Evolutionary conservation across 1,140 invertebrate species (phyloP).

Genomic region (Zaprionus inermis): DNA sequence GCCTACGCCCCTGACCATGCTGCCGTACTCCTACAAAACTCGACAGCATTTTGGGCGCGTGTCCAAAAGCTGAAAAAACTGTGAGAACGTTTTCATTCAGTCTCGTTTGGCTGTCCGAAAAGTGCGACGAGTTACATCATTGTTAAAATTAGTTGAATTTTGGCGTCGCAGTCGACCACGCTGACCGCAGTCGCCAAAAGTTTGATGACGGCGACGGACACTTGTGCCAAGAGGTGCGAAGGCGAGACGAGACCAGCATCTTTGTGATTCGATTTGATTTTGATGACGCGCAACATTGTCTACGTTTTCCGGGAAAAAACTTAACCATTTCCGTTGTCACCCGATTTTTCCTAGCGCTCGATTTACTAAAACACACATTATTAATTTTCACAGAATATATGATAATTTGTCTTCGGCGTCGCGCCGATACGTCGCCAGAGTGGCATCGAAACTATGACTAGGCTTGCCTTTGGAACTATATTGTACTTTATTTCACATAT

Average conservation of each 20-base stretch:
- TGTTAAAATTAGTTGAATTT: conserved; percentile 80
- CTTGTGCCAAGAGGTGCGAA: conserved; percentile 11
- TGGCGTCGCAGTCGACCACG: conserved; percentile 37
- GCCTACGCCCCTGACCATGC: neutral
- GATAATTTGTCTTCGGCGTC: conserved; percentile 62
- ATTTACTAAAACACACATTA: conserved; percentile 37
- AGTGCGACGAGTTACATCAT: conserved; percentile 83
- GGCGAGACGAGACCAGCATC: neutral
- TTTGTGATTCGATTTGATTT: conserved; percentile 10
- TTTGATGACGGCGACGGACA: neutral
- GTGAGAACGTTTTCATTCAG: conserved; percentile 38
- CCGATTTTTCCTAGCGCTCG: neutral
- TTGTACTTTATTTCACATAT: neutral
- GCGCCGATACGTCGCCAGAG: neutral
- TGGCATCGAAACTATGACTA: neutral
- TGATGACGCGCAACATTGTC: conserved; percentile 55
- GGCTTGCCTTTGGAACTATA: too few species aligned
- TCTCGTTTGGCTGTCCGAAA: conserved; percentile 35
- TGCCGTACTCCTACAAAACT: conserved; percentile 1
- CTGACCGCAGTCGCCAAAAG: too few species aligned
- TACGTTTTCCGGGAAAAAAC: conserved; percentile 67
- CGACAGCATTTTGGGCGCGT: conserved; percentile 55
- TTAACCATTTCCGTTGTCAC: conserved; percentile 62
- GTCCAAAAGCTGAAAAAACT: conserved; percentile 59
- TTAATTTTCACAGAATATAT: conserved; percentile 67